Base-by-base conservation (phyloP, 2,113 vertebrate genomes). In the Neolamprologus brichardi region DNA sequence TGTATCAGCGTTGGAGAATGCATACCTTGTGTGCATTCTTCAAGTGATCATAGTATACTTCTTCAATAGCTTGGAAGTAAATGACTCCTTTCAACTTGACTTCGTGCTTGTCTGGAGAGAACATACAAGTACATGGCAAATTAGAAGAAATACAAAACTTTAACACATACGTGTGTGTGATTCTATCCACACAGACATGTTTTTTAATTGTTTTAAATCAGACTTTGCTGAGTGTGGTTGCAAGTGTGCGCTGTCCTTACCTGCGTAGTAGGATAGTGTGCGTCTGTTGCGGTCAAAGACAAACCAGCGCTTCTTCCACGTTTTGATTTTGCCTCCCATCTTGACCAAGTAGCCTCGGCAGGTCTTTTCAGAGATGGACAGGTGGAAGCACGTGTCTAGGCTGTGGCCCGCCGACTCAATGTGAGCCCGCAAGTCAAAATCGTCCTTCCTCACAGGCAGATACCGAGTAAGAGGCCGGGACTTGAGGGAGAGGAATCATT, bases 221-320 rank as follows among this genome's bases (percentile, higher is more conserved):
- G 37, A 72, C 20, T 72, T 70, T 70, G 34, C 34, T 23, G 12
- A 0, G 20, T 41, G 64, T 9, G 60, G 60, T 67, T 41, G n/a
- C 64, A 41, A 41, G 37, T 41, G 23, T 46, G 0, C 0, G 0
- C n/a, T 28, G 32, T 2, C 11, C 82, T 4, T 70, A 99, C 98
- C 98, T 96, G 98, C 96, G 62, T 97, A 99, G 53, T 99, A 99
- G 64, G 97, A 97, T 70, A 99, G 97, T 1, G 98, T 99, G 81
- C 98, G 96, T 87, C 98, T 97, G 95, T 98, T 99, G 88, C 98
- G 97, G 91, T 99, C 98, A 84, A 99, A 99, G 92, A 99, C 98
- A 54, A 97, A 99, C 98, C 84, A 58, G 54, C 54, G 1, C 17
- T 58, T 30, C 54, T 58, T 58, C 25, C 25, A 56, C 2, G 1